phyloP scores from a whole-genome alignment of 2,113 vertebrate species.

The Lates calcarifer region DNA sequence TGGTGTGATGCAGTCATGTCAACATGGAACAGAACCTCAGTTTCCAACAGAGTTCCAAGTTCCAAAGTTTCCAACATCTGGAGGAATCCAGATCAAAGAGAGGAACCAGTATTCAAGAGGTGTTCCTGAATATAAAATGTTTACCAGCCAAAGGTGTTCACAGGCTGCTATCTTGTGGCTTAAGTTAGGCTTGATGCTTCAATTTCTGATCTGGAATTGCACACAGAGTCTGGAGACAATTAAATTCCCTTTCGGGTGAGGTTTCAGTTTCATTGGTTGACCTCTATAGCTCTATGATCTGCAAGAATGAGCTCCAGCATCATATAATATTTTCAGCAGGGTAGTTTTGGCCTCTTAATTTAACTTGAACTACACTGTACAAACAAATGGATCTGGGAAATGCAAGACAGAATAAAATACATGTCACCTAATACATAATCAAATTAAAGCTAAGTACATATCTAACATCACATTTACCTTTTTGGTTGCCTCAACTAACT shows the following conservation, averaged over 20 bases:
- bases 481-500: constrained; percentile 74
- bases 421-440: neutral
- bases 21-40: too few relatives aligned
- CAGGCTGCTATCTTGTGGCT: constrained; percentile 55
- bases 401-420: neutral
- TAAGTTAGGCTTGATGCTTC: neutral
- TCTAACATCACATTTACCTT: constrained; percentile 54
- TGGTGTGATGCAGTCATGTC: too few relatives aligned
- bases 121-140: neutral
- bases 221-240: neutral
- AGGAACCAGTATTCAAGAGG: neutral
- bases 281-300: neutral
- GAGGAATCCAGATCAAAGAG: neutral
- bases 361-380: neutral
- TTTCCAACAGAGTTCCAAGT: too few relatives aligned
- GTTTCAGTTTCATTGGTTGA: neutral
- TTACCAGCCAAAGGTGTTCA: neutral
- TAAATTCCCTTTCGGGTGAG: neutral
- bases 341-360: too few relatives aligned
- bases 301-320: neutral
- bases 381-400: neutral
- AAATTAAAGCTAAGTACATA: neutral
- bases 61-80: too few relatives aligned
- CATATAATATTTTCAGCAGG: neutral
- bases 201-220: neutral